A percentile compares a stretch with the other conserved stretches of the same genome.
Conservation (phyloP, 2,113 vertebrate genomes). For the Zosterops hypoxanthus region DNA sequence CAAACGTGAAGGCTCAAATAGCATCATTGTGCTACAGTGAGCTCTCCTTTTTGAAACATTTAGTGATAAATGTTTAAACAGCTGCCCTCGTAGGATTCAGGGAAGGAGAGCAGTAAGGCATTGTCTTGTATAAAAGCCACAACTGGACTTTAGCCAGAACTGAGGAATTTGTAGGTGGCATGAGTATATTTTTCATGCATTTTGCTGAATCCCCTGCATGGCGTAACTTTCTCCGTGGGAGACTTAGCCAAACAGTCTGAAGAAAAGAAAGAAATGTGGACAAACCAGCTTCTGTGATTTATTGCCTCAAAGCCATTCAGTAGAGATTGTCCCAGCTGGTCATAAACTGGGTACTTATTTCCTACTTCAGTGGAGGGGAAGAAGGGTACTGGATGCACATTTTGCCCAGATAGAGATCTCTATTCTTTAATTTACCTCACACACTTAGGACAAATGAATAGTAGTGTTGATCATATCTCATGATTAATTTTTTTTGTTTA, state of each 20-base stretch:
- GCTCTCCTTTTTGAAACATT: constrained; percentile 63
- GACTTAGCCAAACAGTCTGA: constrained; percentile 69
- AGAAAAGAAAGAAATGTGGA: constrained; percentile 80
- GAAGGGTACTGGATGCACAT: constrained; percentile 41
- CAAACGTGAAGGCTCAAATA: constrained; percentile 54
- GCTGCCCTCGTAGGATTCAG: constrained; percentile 62
- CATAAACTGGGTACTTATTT: constrained; percentile 54
- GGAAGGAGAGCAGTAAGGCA: constrained; percentile 12
- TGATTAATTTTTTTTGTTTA: constrained; percentile 26
- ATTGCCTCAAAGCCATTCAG: constrained; percentile 68
- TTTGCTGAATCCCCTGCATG: constrained; percentile 66
- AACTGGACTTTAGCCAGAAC: constrained; percentile 69
- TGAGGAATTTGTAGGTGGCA: constrained; percentile 66
- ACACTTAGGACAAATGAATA: constrained; percentile 57
- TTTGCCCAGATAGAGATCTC: constrained; percentile 62
- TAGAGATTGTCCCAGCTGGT: constrained; percentile 67
- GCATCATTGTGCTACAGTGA: constrained; percentile 54
- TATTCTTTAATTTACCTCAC: constrained; percentile 60
- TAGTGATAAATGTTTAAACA: constrained; percentile 76
- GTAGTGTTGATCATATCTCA: constrained; percentile 53
- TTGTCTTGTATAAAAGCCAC: constrained; percentile 31
- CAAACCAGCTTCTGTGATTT: constrained; percentile 78
- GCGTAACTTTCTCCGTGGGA: constrained; percentile 75
- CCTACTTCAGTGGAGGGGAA: constrained; percentile 61
- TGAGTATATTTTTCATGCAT: constrained; percentile 64